Conservation (phyloP, 2,888 invertebrate species). For the Clusia tigrina region DNA sequence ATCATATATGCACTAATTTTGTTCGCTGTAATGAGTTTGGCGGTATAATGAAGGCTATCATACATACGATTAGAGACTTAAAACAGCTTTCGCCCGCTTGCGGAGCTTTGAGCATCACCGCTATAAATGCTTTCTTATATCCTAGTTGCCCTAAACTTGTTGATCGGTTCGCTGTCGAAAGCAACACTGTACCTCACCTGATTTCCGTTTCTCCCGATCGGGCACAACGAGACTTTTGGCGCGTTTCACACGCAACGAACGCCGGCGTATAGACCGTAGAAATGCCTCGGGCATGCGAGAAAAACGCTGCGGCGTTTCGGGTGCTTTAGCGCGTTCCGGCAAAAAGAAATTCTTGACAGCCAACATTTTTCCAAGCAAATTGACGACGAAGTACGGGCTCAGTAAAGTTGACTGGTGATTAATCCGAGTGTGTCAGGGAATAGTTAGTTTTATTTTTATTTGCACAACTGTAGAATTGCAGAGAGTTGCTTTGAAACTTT, state of each 20-base stretch:
- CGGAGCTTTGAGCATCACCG: no score
- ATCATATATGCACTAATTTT: no score
- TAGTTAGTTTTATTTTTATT: neutral
- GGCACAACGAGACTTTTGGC: conserved; percentile 76
- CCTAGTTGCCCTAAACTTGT: no score
- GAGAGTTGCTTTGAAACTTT: conserved; percentile 3
- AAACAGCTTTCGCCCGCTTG: no score
- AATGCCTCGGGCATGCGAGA: conserved; percentile 78
- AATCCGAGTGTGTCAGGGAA: no score
- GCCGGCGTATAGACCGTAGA: conserved; percentile 74
- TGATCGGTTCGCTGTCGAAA: neutral
- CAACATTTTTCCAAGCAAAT: conserved; percentile 66
- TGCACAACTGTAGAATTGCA: no score
- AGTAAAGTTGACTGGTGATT: no score
- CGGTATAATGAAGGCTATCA: no score
- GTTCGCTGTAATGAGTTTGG: no score
- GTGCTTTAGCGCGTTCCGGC: conserved; percentile 68
- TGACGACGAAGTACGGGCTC: no score
- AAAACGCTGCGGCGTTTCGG: conserved; percentile 69
- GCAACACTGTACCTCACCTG: conserved; percentile 70
- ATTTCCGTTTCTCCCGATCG: conserved; percentile 78
- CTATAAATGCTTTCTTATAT: no score
- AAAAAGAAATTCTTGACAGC: conserved; percentile 80
- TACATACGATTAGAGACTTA: no score
- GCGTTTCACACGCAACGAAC: conserved; percentile 77